Evolutionary conservation across 2,113 vertebrate genomes (phyloP).

Genomic region (Lycaon pictus): DNA sequence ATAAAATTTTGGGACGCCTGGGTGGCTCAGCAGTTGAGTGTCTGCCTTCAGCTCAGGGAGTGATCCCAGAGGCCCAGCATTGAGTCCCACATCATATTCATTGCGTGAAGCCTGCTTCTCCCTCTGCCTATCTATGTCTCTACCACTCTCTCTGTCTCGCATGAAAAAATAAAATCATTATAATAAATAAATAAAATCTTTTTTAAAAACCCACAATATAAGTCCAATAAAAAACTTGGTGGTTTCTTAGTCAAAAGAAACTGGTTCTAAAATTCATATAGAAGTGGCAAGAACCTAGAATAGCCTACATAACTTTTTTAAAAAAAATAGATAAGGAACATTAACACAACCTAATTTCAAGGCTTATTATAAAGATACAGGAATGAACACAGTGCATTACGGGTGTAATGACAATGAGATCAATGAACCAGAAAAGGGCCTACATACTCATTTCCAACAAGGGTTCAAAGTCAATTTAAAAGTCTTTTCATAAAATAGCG

Average conservation of each 20-base stretch:
- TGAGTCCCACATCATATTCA: no score
- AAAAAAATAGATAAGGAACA: background rate
- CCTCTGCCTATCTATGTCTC: no score
- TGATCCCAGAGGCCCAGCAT: no score
- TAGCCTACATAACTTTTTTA: background rate
- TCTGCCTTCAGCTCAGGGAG: no score
- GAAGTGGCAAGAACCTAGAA: background rate
- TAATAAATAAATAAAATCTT: background rate
- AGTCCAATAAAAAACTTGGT: background rate
- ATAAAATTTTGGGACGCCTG: background rate
- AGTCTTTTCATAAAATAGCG: conserved; percentile 14
- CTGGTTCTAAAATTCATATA: background rate
- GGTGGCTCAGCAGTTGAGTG: no score
- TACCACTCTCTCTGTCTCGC: no score
- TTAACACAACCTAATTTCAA: background rate
- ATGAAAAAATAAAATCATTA: no score
- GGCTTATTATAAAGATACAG: background rate
- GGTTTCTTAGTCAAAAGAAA: conserved; percentile 25
- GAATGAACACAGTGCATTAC: background rate
- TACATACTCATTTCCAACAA: background rate
- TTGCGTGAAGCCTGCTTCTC: no score
- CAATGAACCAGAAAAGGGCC: background rate
- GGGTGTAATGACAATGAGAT: background rate
- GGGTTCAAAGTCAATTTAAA: background rate
- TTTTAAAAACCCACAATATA: background rate